phyloP scores from a whole-genome alignment of 2,797 vertebrate species.

The Holocentrus rufus region DNA sequence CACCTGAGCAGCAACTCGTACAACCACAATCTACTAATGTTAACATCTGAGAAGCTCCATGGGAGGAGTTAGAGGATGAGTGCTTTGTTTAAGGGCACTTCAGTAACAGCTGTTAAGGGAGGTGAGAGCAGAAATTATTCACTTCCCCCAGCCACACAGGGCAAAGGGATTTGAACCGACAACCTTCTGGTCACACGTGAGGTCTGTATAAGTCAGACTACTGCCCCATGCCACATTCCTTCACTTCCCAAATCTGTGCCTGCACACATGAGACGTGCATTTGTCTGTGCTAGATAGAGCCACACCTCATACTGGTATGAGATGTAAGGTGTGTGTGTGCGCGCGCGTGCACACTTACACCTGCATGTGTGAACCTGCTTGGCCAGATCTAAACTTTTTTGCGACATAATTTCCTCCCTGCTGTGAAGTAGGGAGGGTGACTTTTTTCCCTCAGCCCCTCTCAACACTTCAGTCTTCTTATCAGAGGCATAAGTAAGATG shows the following conservation, averaged over 20 bases:
- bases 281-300: constrained; percentile 20
- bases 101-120: too few species aligned
- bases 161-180: neutral
- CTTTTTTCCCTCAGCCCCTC: constrained; percentile 1
- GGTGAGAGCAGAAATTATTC: neutral
- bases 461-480: neutral
- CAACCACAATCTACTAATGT: too few species aligned
- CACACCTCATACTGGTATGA: constrained; percentile 54
- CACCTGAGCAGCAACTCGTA: too few species aligned
- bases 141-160: neutral
- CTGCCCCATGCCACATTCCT: neutral
- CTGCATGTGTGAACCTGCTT: constrained; percentile 58
- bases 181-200: neutral
- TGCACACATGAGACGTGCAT: constrained; percentile 24
- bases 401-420: neutral
- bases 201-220: neutral
- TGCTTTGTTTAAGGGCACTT: neutral
- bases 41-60: too few species aligned
- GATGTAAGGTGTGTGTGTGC: neutral
- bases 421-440: constrained; percentile 30
- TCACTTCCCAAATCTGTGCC: neutral
- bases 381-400: constrained; percentile 37
- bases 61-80: neutral
- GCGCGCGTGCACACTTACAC: neutral
- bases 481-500: neutral